phyloP scores from a whole-genome alignment of 2,888 invertebrate genomes.

The Erannis defoliaria region DNA sequence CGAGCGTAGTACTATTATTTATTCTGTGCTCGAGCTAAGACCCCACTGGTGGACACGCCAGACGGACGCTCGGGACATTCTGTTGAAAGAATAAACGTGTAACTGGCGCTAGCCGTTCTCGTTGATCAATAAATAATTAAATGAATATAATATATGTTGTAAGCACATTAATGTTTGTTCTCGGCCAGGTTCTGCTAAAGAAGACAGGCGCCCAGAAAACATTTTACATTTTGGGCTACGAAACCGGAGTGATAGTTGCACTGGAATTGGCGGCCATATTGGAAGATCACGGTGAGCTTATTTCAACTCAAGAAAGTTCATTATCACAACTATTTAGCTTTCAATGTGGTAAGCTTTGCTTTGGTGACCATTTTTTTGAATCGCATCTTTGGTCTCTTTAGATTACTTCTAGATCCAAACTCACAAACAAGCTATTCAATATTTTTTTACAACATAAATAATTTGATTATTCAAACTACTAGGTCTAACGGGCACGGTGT shows the following conservation, averaged over 20 bases:
- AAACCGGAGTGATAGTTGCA: slow-evolving; percentile 61
- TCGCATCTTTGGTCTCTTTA: no score
- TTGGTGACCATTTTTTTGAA: no score
- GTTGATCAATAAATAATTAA: no score
- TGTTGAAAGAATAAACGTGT: no score
- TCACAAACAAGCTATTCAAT: not conserved
- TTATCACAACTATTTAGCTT: no score
- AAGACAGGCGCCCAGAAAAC: slow-evolving; percentile 43
- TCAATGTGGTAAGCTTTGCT: no score
- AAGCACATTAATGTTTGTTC: not conserved
- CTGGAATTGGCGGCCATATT: slow-evolving; percentile 64
- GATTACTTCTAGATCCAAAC: not conserved
- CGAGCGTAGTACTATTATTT: no score
- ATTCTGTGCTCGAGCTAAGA: no score
- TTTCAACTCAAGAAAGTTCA: not conserved
- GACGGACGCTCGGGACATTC: not conserved
- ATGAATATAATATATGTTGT: not conserved
- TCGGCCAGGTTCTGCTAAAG: not conserved
- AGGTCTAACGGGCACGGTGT: slow-evolving; percentile 66
- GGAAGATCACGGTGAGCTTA: slow-evolving; percentile 61
- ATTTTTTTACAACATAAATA: not conserved
- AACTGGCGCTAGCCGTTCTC: no score
- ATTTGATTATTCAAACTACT: not conserved
- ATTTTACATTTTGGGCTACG: slow-evolving; percentile 67
- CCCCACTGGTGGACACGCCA: no score